Percentiles rank a stretch among this genome's conserved stretches.
Conservation (phyloP, 2,888 invertebrate species). For the Endotricha flammealis region DNA sequence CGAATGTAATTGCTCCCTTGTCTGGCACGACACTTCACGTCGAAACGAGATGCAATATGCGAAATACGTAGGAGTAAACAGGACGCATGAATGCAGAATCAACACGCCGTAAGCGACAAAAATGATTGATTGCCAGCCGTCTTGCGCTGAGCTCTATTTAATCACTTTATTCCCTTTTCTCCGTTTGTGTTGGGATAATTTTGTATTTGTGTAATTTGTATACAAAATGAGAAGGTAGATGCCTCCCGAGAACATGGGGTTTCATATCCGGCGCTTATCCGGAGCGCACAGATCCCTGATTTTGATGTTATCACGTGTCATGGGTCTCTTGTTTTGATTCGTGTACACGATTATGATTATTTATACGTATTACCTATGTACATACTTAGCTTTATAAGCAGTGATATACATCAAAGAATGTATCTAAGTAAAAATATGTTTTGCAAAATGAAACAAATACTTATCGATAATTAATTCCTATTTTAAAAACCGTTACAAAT, state of each 20-base stretch:
- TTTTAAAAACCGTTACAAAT: slow-evolving; percentile 11
- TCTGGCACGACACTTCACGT: slow-evolving; percentile 76
- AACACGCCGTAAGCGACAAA: slow-evolving; percentile 73
- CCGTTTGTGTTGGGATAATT: slow-evolving; percentile 77
- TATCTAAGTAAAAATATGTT: no score
- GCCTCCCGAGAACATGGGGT: slow-evolving; percentile 53
- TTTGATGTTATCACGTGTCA: slow-evolving; percentile 62
- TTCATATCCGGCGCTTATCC: slow-evolving; percentile 64
- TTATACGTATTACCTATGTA: no score
- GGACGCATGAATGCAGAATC: slow-evolving; percentile 47
- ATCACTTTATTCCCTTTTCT: slow-evolving; percentile 80
- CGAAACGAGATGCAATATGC: slow-evolving; percentile 54
- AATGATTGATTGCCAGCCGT: slow-evolving; percentile 78
- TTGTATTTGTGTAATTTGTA: slow-evolving; percentile 78
- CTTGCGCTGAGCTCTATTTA: slow-evolving; percentile 79
- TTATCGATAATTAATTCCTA: no score
- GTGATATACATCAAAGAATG: no score
- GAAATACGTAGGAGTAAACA: slow-evolving; percentile 38
- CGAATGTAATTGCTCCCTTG: slow-evolving; percentile 80
- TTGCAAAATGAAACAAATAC: no score
- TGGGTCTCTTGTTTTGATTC: slow-evolving; percentile 43
- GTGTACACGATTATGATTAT: no score
- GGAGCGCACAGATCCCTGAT: slow-evolving; percentile 46
- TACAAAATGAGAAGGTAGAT: slow-evolving; percentile 69
- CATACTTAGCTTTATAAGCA: no score